Base-by-base conservation (phyloP, 2,113 vertebrate genomes). In the Tetrax tetrax region DNA sequence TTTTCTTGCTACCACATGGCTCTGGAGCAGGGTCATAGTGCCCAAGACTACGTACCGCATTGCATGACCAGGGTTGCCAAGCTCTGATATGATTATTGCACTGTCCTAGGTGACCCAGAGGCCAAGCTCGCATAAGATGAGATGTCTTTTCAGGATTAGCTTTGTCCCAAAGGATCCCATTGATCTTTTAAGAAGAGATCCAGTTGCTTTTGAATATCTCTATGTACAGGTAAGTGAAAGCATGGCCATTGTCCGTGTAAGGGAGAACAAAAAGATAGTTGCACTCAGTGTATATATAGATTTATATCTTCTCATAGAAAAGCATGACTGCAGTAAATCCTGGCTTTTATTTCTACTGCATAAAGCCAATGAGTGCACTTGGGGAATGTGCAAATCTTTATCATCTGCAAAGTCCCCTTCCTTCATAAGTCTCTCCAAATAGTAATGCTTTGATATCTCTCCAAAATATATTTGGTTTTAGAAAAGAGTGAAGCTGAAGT, bases 121-220 rank as follows among this genome's bases (percentile, higher is more conserved):
- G 96, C 99, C 99, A 93, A 98, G 98, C 77, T 99, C 99, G 13
- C 98, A 99, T 97, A 99, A 99, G 97, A 99, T 99, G 99, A 99
- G 99, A 94, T 99, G 99, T 98, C 99, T 99, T 96, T 99, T 99
- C 97, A 98, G 99, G 91, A 99, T 99, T 93, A 99, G 99, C 95
- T 99, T 99, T 94, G 99, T 99, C 89, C 99, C 99, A 96, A 99
- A 99, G 97, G 99, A 99, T 97, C 99, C 99, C 1, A 98, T 99
- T 96, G 99, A 99, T 93, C 98, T 99, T 90, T 98, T 99, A 71
- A 98, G 99, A 94, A 98, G 99, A 98, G 99, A 99, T 93, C 99
- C 99, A 8, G 98, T 99, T 89, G 99, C 99, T 78, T 99, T 99
- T 88, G 99, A 99, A 91, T 99, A 99, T 97, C 99, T 99, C 54